Conservation (phyloP, 2,888 invertebrate genomes). For the Caenorhabditis angaria region DNA sequence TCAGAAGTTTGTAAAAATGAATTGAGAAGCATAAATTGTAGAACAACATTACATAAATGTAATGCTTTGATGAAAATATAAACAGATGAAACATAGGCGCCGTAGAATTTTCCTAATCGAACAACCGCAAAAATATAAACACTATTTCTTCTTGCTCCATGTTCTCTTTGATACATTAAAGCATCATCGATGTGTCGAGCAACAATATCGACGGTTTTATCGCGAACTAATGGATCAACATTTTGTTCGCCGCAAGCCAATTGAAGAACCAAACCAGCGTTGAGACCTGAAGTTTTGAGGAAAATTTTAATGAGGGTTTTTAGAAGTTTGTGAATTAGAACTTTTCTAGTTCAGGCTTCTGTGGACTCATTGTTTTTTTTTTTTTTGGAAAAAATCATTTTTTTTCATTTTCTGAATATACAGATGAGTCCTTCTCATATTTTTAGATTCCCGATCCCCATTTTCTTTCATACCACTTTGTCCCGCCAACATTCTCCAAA, state of each 20-base stretch:
- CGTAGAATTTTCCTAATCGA: constrained; percentile 73
- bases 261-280: constrained; percentile 72
- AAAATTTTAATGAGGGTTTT: no score
- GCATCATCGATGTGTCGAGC: constrained; percentile 75
- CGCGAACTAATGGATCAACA: constrained; percentile 74
- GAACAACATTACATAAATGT: constrained; percentile 64
- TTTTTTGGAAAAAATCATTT: neutral
- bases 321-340: no score
- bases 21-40: constrained; percentile 74
- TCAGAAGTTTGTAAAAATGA: constrained; percentile 74
- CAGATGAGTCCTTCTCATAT: neutral
- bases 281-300: constrained; percentile 73
- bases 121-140: constrained; percentile 62
- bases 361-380: neutral
- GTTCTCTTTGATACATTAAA: constrained; percentile 72
- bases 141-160: constrained; percentile 56
- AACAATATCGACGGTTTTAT: constrained; percentile 74
- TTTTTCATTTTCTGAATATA: no score
- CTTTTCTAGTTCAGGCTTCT: no score
- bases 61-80: constrained; percentile 74
- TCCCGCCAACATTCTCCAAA: constrained; percentile 71
- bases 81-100: constrained; percentile 74
- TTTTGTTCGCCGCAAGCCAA: constrained; percentile 72
- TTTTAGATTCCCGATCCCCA: neutral
- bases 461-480: constrained; percentile 65